Percentiles rank a stretch among this genome's conserved stretches.
phyloP scores from a whole-genome alignment of 2,797 vertebrate species.

The Myiothlypis chrysogaster region DNA sequence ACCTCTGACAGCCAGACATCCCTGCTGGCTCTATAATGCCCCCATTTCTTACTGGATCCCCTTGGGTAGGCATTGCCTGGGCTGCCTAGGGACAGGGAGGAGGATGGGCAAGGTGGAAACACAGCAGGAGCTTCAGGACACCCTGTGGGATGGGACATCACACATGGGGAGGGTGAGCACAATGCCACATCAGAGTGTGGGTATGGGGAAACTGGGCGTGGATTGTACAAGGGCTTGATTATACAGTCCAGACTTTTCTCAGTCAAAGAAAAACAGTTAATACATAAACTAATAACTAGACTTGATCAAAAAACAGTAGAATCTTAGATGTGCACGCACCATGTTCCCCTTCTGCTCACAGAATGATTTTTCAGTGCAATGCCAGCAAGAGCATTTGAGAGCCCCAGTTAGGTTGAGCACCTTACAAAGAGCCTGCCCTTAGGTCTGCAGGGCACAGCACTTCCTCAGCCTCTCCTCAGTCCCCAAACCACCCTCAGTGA shows the following conservation, averaged over 20 bases:
- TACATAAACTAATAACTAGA: not conserved
- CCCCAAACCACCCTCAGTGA: accelerated
- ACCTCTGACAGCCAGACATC: accelerated
- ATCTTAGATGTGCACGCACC: not conserved
- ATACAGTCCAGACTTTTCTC: not conserved
- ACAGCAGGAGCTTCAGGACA: not conserved
- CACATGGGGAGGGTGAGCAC: accelerated
- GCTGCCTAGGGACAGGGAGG: not conserved
- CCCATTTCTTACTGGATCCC: not conserved
- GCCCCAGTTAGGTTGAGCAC: accelerated
- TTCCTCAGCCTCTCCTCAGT: not conserved
- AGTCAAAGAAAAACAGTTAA: not conserved
- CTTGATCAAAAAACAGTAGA: not conserved
- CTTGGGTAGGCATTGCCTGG: not conserved
- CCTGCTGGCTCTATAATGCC: not conserved
- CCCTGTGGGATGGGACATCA: accelerated
- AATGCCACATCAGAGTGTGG: accelerated
- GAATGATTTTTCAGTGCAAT: not conserved
- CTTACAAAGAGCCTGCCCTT: not conserved
- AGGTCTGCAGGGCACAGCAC: accelerated
- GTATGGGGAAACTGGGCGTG: not conserved
- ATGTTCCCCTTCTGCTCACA: accelerated
- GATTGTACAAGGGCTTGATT: not conserved
- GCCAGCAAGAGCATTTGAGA: not conserved
- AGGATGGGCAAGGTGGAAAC: not conserved